Base-by-base conservation (phyloP, 1,140 invertebrate genomes). In the Aleiodes sp. region DNA sequence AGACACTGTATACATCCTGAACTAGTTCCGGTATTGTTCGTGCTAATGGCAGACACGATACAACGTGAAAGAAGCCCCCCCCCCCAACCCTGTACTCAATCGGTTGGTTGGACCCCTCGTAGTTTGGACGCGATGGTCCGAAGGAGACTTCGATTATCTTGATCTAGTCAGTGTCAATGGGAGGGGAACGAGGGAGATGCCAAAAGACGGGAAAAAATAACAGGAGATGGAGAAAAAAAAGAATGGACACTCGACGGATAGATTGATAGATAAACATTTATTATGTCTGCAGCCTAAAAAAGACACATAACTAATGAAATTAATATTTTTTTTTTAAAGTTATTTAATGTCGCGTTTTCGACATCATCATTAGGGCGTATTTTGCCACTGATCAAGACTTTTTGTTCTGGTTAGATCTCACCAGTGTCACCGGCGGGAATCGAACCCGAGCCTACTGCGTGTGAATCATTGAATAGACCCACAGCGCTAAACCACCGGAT, bases 1-100 rank as follows among this genome's bases (percentile, higher is more conserved):
- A 75, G 71, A 80, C 78, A 82, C 7, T 16, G 82, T 81, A 86
- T 86, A 80, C 79, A 82, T 80, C 76, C 78, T 75, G 76, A 76
- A 75, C 80, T 75, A 75, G 78, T 84, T 84, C 83, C 84, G 84
- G 82, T 81, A 85, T 84, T 79, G 83, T 82, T 80, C 74, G 77
- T 79, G 78, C 80, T 85, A 85, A 85, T 86, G 84, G 82, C 81
- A 57, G 75, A 75, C 72, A 73, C 84, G 82, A 86, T 80, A 85
- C 77, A 81, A 75, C 70, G 72, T 73, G 70, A 68, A 71, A 62
- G 76, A 75, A 72, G 75, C 68, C 29, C 67, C 39, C 39, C 10
- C 39, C n/a, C n/a, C n/a, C n/a, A n/a, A n/a, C n/a, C n/a, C n/a
- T n/a, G 19, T 12, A 43, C n/a, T 16, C 10, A 16, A 43, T n/a